Conservation (phyloP, 2,797 vertebrate species). For the Paguma larvata region DNA sequence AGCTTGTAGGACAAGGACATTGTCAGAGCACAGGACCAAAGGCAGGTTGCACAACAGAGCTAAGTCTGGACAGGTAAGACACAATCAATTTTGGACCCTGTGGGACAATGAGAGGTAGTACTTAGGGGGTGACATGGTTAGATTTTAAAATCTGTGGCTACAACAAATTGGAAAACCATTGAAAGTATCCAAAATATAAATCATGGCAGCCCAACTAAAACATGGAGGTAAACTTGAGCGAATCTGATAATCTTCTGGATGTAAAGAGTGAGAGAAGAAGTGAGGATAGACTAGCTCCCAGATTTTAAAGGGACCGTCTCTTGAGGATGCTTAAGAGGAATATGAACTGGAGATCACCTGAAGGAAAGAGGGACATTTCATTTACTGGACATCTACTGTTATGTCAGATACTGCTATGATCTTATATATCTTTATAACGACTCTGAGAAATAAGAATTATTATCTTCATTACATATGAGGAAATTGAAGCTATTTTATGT, state of each 20-base stretch:
- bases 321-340: neutral
- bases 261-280: neutral
- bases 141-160: neutral
- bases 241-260: neutral
- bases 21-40: neutral
- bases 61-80: neutral
- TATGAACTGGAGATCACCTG: neutral
- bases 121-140: neutral
- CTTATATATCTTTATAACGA: neutral
- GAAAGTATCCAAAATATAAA: neutral
- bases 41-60: neutral
- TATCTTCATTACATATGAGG: conserved; percentile 36
- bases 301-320: neutral
- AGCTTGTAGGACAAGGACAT: neutral
- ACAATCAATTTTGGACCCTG: neutral
- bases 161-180: conserved; percentile 12
- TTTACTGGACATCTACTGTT: neutral
- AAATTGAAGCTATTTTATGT: conserved; percentile 14
- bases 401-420: neutral
- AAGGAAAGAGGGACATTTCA: neutral
- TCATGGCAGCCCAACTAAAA: neutral
- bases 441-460: neutral
- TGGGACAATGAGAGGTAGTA: neutral
- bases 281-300: neutral
- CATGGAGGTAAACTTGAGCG: neutral